phyloP scores from a whole-genome alignment of 1,140 invertebrate genomes.

The Megalonaias nervosa region DNA sequence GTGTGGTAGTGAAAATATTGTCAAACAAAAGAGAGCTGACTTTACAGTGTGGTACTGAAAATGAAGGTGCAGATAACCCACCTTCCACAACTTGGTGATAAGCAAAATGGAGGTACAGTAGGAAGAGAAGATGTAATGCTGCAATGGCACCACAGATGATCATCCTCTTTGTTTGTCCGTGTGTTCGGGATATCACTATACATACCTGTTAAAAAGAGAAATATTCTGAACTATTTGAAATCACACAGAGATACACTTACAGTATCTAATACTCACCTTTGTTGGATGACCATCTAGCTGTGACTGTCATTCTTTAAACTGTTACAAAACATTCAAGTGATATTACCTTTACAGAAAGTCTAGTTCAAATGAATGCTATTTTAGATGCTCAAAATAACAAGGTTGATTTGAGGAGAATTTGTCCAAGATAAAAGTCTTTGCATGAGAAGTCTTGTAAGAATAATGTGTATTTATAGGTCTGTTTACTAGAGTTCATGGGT shows the following conservation, averaged over 20 bases:
- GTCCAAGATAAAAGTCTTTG: too few relatives aligned
- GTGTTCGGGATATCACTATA: slow-evolving; percentile 64
- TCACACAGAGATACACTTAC: too few relatives aligned
- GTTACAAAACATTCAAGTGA: background rate
- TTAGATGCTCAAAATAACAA: too few relatives aligned
- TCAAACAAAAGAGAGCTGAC: too few relatives aligned
- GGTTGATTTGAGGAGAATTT: too few relatives aligned
- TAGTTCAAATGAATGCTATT: too few relatives aligned
- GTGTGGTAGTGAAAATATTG: too few relatives aligned
- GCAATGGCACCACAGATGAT: slow-evolving; percentile 62
- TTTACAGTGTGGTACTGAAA: too few relatives aligned
- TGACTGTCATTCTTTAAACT: background rate
- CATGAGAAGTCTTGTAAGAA: too few relatives aligned
- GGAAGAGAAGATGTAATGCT: slow-evolving; percentile 67
- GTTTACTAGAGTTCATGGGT: too few relatives aligned
- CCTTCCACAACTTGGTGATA: slow-evolving; percentile 73
- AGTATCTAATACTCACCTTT: background rate
- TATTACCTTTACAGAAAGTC: background rate
- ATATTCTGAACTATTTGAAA: background rate
- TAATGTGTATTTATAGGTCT: too few relatives aligned
- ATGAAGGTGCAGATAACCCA: slow-evolving; percentile 29
- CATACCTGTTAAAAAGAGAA: slow-evolving; percentile 55
- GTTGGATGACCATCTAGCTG: background rate
- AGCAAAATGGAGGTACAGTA: slow-evolving; percentile 72
- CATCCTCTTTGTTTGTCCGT: slow-evolving; percentile 64